Conservation (phyloP, 2,888 invertebrate genomes). For the Drosophila quinaria region DNA sequence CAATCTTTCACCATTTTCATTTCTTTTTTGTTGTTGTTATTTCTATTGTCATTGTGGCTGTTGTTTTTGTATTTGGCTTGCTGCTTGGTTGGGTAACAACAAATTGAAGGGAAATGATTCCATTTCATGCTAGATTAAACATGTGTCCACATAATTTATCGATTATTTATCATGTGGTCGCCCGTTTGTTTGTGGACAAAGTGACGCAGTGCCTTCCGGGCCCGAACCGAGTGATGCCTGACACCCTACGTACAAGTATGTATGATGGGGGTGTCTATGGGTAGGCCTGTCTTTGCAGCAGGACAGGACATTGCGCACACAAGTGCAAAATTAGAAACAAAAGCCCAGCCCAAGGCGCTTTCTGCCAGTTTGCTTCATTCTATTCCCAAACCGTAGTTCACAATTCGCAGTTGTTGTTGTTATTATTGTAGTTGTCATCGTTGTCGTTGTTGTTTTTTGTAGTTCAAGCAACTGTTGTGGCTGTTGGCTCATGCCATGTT, state of each 20-base stretch:
- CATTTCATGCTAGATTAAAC: constrained; percentile 85
- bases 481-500: constrained; percentile 21
- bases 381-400: constrained; percentile 20
- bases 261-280: constrained; percentile 8
- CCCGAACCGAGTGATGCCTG: constrained; percentile 8
- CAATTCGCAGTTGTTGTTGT: constrained; percentile 32
- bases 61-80: constrained; percentile 31
- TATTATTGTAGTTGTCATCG: constrained; percentile 25
- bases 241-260: not conserved
- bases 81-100: constrained; percentile 71
- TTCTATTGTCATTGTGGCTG: constrained; percentile 29
- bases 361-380: constrained; percentile 36
- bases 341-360: constrained; percentile 67
- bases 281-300: constrained; percentile 60
- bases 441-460: constrained; percentile 26
- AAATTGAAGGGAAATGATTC: constrained; percentile 85
- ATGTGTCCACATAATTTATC: constrained; percentile 85
- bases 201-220: constrained; percentile 61
- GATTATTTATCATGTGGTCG: constrained; percentile 84
- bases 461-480: constrained; percentile 31
- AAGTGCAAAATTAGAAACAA: constrained; percentile 81
- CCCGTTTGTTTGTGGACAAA: constrained; percentile 66
- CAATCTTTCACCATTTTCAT: not conserved
- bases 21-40: constrained; percentile 2
- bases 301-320: constrained; percentile 65